These are phyloP conservation scores for Leptopterna dolabrata DNA, from an alignment of 2,888 invertebrate genomes.

Conservation along the genomic window DNA sequence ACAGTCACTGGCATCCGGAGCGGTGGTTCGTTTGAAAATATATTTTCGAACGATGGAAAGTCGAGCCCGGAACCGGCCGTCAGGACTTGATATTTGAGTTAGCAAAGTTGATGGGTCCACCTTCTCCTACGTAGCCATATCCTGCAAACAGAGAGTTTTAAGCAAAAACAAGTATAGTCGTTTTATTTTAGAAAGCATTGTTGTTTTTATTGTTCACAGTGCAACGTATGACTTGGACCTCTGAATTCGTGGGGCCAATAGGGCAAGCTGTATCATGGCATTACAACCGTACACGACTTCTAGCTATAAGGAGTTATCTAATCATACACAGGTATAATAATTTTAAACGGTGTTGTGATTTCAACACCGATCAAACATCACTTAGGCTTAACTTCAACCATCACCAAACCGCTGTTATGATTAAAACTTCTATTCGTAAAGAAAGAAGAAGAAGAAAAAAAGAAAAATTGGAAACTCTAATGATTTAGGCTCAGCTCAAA, in stretches of 20 bases:
- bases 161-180: slow-evolving; percentile 38
- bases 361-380: no score
- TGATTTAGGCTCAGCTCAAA: no score
- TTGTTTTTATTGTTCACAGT: neutral
- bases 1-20: slow-evolving; percentile 50
- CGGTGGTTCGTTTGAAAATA: slow-evolving; percentile 39
- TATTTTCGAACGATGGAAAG: slow-evolving; percentile 4
- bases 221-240: neutral
- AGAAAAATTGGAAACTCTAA: no score
- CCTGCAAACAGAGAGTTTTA: slow-evolving; percentile 62
- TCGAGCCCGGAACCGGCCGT: slow-evolving; percentile 49
- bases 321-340: no score
- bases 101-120: slow-evolving; percentile 57
- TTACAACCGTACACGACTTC: no score
- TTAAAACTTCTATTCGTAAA: no score
- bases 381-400: no score
- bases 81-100: slow-evolving; percentile 41
- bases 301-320: no score
- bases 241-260: neutral
- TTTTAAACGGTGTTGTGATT: no score
- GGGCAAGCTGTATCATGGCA: no score
- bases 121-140: slow-evolving; percentile 63
- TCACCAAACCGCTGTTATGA: no score
- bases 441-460: no score
- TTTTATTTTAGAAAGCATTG: neutral